Conservation (phyloP, 2,797 vertebrate species). For the Heliangelus exortis region DNA sequence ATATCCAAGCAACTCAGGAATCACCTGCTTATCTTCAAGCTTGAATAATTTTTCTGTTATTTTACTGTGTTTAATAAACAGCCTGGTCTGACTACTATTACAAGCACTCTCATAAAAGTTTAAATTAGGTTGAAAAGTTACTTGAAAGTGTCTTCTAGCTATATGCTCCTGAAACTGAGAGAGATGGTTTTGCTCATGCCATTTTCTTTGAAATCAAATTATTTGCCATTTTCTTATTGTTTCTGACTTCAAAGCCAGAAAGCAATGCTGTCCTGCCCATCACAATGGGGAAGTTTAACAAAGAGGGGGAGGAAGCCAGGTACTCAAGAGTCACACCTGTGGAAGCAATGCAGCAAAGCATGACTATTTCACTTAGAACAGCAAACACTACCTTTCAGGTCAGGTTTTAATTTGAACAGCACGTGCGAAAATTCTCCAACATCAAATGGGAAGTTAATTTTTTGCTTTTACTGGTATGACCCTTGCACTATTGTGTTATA, state of each 20-base stretch:
- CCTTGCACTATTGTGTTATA: constrained; percentile 61
- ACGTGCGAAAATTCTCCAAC: background rate
- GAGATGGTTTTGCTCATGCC: background rate
- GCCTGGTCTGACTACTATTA: background rate
- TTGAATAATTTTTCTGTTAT: background rate
- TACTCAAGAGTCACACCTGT: background rate
- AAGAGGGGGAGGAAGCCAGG: background rate
- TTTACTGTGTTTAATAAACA: background rate
- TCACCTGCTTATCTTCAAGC: background rate
- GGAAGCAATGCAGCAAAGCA: background rate
- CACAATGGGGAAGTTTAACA: background rate
- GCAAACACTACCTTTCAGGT: constrained; percentile 10
- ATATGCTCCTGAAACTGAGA: background rate
- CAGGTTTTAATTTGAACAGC: constrained; percentile 2
- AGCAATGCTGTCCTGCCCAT: background rate
- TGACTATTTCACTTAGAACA: background rate
- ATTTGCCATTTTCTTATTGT: background rate
- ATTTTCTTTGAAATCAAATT: background rate
- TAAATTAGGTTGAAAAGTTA: background rate
- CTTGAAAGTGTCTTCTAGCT: background rate
- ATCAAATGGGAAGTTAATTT: constrained; percentile 26
- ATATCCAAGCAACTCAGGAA: background rate
- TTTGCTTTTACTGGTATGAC: constrained; percentile 40
- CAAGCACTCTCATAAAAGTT: background rate
- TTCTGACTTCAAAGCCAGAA: background rate